Evolutionary conservation across 2,888 invertebrate species (phyloP).

Genomic region (Drosophila suboccidentalis): DNA sequence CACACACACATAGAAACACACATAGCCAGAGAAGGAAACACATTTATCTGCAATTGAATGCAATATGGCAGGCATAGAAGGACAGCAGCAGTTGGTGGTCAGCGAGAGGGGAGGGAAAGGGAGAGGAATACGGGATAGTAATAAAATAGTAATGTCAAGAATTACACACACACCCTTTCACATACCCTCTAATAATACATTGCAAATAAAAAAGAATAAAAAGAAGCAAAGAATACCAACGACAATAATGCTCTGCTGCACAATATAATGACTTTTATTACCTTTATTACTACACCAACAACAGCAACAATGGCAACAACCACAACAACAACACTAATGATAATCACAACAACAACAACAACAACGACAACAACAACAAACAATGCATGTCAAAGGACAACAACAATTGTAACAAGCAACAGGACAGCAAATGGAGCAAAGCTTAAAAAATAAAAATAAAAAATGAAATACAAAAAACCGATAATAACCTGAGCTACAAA

Average conservation of each 20-base stretch:
- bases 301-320: conserved; percentile 45
- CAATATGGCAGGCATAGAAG: conserved; percentile 27
- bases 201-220: conserved; percentile 38
- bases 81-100: not conserved
- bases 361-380: conserved; percentile 41
- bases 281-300: conserved; percentile 69
- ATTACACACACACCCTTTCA: conserved; percentile 21
- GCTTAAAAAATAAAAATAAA: not conserved
- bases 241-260: conserved; percentile 76
- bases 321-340: conserved; percentile 27
- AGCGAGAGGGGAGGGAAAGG: too few relatives aligned
- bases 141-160: conserved; percentile 16
- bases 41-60: conserved; percentile 71
- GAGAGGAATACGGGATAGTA: not conserved
- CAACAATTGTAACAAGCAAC: conserved; percentile 50
- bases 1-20: not conserved
- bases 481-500: conserved; percentile 2
- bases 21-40: not conserved
- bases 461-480: conserved; percentile 2
- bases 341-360: conserved; percentile 13
- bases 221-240: conserved; percentile 48
- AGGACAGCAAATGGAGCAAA: conserved; percentile 45
- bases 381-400: conserved; percentile 34
- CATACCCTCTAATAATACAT: conserved; percentile 54
- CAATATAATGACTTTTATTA: conserved; percentile 82